Base-by-base conservation (phyloP, 2,888 invertebrate genomes). In the Salticus scenicus region DNA sequence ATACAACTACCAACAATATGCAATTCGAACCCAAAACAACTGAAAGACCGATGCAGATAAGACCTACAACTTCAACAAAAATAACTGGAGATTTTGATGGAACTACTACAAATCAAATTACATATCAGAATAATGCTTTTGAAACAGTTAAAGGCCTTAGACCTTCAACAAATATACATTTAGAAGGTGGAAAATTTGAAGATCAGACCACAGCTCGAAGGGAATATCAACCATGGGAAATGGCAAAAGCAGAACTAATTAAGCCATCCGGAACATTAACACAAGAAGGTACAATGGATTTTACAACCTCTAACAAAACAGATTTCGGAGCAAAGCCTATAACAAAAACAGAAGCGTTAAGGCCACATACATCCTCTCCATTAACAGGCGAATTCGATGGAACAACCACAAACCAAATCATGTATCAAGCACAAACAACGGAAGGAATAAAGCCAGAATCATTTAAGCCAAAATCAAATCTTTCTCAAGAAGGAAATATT, bases 401-500 rank as follows among this genome's bases (percentile, higher is more conserved):
- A 27, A 74, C 73, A 31, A 87, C 87, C 17, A 84, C 87, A 12
- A 76, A 84, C 31, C 83, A 73, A 20, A 67, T 74, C 33, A 72
- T 78, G 69, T 85, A 47, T 41, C 42, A 71, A 41, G 66, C 30
- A 5, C 47, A 27, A 14, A 82, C 82, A 20, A 78, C 66, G 30
- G 69, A 72, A 42, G 77, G 85, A 28, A 72, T 69, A 10, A 87
- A 86, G 37, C 83, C 82, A 24, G 72, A 47, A n/a, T 70, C 82
- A 20, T 63, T 75, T 10, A 87, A 69, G 51, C 88, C 85, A 8
- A 72, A 57, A 57, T 70, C 83, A 41, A 88, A 71, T 78, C 77
- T 88, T 0, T 27, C 47, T 20, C 79, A 85, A 20, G 88, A 88
- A 75, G 88, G 88, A 17, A 37, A 70, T 7, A 74, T 88, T 79